Conservation (phyloP, 2,797 vertebrate genomes). For the Oryzias sinensis region DNA sequence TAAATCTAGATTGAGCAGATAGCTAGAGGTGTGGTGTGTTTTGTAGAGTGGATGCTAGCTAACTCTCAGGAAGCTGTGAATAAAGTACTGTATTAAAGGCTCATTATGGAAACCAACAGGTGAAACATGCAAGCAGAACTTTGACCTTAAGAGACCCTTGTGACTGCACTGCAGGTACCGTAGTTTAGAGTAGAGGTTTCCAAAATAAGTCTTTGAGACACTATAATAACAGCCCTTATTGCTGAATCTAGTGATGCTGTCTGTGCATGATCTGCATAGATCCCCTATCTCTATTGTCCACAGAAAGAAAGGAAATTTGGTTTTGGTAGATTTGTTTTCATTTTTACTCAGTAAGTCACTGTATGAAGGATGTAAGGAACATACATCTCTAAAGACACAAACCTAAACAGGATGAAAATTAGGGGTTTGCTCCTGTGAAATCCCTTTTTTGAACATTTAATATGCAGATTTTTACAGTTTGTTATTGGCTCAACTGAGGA, state of each 20-base stretch:
- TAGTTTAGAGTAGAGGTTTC: slow-evolving; percentile 28
- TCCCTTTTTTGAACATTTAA: too few species aligned
- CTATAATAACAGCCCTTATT: slow-evolving; percentile 58
- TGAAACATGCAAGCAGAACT: slow-evolving; percentile 17
- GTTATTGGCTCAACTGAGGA: too few species aligned
- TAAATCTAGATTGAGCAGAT: slow-evolving; percentile 57
- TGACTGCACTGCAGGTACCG: neutral
- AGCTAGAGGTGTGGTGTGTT: slow-evolving; percentile 63
- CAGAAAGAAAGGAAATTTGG: neutral
- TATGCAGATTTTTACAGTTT: too few species aligned
- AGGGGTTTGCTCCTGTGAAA: too few species aligned
- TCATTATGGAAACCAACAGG: slow-evolving; percentile 43
- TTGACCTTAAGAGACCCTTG: slow-evolving; percentile 1
- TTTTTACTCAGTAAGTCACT: too few species aligned
- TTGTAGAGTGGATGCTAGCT: slow-evolving; percentile 65
- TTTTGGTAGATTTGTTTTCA: too few species aligned
- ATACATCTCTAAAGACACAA: too few species aligned
- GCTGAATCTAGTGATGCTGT: slow-evolving; percentile 61
- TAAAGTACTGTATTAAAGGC: slow-evolving; percentile 70
- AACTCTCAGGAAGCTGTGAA: slow-evolving; percentile 79
- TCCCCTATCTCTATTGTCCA: slow-evolving; percentile 29
- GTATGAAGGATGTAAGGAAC: too few species aligned
- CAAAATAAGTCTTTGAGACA: slow-evolving; percentile 63
- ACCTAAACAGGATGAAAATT: too few species aligned
- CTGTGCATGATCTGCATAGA: slow-evolving; percentile 51